Evolutionary conservation across 2,888 invertebrate genomes (phyloP), one percentile per base, ranked within the genome.

Genomic region (Onthophagus sagittarius): DNA sequence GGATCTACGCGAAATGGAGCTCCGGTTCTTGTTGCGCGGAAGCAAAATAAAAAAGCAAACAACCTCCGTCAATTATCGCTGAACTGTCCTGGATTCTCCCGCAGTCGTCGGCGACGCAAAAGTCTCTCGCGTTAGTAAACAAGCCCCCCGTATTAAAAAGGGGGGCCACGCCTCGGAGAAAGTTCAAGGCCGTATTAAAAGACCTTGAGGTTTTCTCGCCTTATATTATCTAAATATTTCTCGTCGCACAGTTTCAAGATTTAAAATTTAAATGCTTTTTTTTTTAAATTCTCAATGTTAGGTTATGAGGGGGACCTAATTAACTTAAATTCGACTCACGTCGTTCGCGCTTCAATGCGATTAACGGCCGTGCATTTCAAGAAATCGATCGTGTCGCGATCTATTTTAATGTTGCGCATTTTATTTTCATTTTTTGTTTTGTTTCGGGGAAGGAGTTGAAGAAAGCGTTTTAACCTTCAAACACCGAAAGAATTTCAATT

Each of bases 141-240:
- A 67, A 67, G 67, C 5, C 15, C 15, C 23, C 31, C 64, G 64
- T 23, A 15, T 15, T 64, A 64, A 64, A 15, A 64, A 15, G n/a
- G 31, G 67, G n/a, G 67, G 67, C 31, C 67, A 67, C 67, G 32
- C 67, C 67, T 23, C 7, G 67, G 67, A 67, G 67, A 67, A 67
- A 67, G 67, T 67, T 67, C 67, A 67, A 67, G 67, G 67, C 31
- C 67, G 67, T 9, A 11, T 23, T n/a, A 7, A 23, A 15, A 13
- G 67, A 23, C 67, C 67, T 67, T 67, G 67, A 23, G 67, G 31
- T 31, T 67, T 67, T 67, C 67, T 67, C 23, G 67, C 31, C 39
- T 53, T 53, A 9, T 53, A 53, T 53, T 53, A 53, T 11, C 11
- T 53, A 53, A 7, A 53, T 53, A 53, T 23, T 23, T 23, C 23